phyloP scores from a whole-genome alignment of 2,113 vertebrate species.

The Jacana jacana region DNA sequence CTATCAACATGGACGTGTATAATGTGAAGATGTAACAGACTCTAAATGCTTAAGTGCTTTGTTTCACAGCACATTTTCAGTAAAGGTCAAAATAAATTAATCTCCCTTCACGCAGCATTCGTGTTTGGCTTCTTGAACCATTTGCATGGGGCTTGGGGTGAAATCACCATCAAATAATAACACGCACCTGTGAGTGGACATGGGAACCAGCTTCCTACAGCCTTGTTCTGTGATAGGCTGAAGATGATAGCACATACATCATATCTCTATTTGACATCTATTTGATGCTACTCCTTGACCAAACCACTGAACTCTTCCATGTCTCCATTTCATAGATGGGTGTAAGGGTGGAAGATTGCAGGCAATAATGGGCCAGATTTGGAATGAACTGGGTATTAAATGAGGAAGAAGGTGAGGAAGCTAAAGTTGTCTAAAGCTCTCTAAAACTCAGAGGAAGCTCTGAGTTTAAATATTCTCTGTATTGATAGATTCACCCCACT shows the following conservation, averaged over 20 bases:
- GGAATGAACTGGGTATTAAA: neutral
- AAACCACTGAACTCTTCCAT: neutral
- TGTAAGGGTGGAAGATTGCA: neutral
- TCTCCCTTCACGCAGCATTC: conserved; percentile 64
- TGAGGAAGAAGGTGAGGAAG: neutral
- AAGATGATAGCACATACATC: neutral
- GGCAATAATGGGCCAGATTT: rapidly evolving
- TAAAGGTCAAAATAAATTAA: conserved; percentile 81
- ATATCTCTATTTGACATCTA: neutral
- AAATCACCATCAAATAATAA: conserved; percentile 31
- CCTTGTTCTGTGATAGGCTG: neutral
- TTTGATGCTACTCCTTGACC: neutral
- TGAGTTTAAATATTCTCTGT: neutral
- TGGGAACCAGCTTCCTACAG: neutral
- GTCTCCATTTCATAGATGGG: neutral
- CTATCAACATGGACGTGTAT: conserved; percentile 57
- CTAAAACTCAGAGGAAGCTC: too few species aligned
- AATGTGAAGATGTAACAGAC: conserved; percentile 71
- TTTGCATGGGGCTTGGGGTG: conserved; percentile 23
- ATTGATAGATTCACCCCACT: neutral
- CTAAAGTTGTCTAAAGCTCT: too few species aligned
- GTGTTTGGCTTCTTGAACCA: conserved; percentile 38
- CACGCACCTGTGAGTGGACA: neutral
- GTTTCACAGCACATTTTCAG: conserved; percentile 76
- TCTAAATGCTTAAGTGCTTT: conserved; percentile 77